These are phyloP conservation scores for Columba guinea DNA, from an alignment of 2,797 vertebrate genomes.

Conservation along the genomic window DNA sequence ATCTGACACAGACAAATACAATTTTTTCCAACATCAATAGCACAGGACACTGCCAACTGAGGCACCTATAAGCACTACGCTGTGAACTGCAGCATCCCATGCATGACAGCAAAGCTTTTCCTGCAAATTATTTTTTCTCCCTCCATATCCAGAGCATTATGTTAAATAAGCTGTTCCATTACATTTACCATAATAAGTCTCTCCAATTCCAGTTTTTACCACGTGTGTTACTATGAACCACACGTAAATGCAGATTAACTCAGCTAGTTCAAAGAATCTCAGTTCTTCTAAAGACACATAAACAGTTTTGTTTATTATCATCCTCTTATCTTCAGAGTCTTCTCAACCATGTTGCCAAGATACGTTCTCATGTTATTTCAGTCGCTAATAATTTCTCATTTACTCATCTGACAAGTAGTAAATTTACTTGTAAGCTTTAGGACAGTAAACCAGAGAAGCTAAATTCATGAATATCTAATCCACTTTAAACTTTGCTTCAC, in stretches of 20 bases:
- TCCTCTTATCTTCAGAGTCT: background rate
- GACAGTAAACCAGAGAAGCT: background rate
- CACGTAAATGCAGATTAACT: background rate
- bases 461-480: conserved; percentile 16
- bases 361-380: background rate
- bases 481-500: background rate
- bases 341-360: background rate
- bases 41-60: fast-evolving
- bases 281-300: background rate
- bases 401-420: background rate
- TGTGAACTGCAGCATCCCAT: background rate
- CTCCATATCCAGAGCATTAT: background rate
- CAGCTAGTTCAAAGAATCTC: background rate
- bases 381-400: background rate
- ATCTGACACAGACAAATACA: background rate
- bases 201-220: background rate
- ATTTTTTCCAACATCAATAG: background rate
- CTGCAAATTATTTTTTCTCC: background rate
- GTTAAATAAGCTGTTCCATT: background rate
- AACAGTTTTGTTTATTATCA: background rate
- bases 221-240: background rate
- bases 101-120: background rate
- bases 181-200: background rate
- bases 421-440: background rate
- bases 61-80: background rate